Percentiles rank a stretch among this genome's conserved stretches.
Conservation (phyloP, 2,113 vertebrate species). For the Ploceus nigricollis region DNA sequence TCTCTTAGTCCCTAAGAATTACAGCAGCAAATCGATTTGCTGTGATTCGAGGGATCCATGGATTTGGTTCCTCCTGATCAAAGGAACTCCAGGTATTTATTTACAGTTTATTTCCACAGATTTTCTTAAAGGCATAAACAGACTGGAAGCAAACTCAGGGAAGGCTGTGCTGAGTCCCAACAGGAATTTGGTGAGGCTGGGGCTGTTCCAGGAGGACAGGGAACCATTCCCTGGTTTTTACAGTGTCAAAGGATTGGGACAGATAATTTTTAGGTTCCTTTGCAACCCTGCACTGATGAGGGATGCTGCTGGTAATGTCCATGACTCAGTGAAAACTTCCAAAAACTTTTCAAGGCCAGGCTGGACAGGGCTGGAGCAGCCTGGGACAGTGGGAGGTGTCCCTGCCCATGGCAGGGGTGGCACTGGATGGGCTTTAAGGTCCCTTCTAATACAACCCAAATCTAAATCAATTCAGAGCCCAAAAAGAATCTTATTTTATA, state of each 20-base stretch:
- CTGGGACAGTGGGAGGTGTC: not conserved
- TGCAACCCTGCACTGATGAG: not conserved
- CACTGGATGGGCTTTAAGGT: not conserved
- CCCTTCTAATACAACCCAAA: not conserved
- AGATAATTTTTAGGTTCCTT: not conserved
- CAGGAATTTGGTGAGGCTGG: not conserved
- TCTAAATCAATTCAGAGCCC: not conserved
- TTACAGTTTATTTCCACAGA: not conserved
- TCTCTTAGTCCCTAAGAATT: not conserved
- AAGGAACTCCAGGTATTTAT: not conserved
- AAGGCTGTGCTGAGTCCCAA: not conserved
- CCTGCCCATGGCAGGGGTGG: not conserved
- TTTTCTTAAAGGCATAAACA: not conserved
- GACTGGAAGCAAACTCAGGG: not conserved
- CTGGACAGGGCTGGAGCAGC: fast-evolving
- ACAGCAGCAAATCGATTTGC: not conserved
- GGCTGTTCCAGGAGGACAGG: not conserved
- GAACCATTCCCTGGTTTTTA: not conserved
- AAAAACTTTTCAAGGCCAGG: not conserved
- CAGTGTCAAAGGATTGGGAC: not conserved
- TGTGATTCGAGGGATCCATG: not conserved
- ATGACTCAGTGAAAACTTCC: not conserved
- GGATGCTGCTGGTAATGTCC: not conserved
- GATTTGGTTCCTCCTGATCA: not conserved
- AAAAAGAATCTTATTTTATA: fast-evolving